These are phyloP conservation scores for Cirrhinus molitorella DNA, from an alignment of 2,797 vertebrate genomes.

Conservation along the genomic window DNA sequence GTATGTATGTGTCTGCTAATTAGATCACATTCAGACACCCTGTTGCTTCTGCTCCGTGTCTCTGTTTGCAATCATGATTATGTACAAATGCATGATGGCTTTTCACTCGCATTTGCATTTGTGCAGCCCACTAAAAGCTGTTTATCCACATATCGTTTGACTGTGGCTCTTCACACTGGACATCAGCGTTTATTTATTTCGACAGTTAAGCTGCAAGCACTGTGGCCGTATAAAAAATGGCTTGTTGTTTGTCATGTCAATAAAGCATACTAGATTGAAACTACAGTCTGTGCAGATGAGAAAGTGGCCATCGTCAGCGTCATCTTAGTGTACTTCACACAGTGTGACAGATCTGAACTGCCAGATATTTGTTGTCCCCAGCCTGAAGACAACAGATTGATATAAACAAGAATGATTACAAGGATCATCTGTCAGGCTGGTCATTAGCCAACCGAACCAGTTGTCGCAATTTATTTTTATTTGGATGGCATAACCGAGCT, in stretches of 20 bases:
- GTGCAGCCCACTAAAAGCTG: background rate
- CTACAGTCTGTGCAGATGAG: conserved; percentile 19
- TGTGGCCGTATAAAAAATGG: background rate
- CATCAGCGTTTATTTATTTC: conserved; percentile 15
- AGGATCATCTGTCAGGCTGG: conserved; percentile 53
- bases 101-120: background rate
- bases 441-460: conserved; percentile 54
- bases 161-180: background rate
- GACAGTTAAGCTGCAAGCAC: background rate
- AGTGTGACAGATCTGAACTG: conserved; percentile 11
- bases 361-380: conserved; percentile 23
- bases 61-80: background rate
- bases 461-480: conserved; percentile 56
- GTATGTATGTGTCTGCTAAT: conserved; percentile 10
- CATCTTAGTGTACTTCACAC: conserved; percentile 27
- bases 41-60: background rate
- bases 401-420: conserved; percentile 54
- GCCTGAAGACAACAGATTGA: conserved; percentile 43
- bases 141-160: background rate
- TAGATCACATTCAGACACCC: conserved; percentile 15
- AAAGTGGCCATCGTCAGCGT: conserved; percentile 30
- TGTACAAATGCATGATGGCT: conserved; percentile 7
- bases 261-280: conserved; percentile 6
- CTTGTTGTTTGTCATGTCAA: conserved; percentile 1
- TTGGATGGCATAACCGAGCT: conserved; percentile 34